phyloP scores from a whole-genome alignment of 2,888 invertebrate genomes.

The Julus scandinavius region DNA sequence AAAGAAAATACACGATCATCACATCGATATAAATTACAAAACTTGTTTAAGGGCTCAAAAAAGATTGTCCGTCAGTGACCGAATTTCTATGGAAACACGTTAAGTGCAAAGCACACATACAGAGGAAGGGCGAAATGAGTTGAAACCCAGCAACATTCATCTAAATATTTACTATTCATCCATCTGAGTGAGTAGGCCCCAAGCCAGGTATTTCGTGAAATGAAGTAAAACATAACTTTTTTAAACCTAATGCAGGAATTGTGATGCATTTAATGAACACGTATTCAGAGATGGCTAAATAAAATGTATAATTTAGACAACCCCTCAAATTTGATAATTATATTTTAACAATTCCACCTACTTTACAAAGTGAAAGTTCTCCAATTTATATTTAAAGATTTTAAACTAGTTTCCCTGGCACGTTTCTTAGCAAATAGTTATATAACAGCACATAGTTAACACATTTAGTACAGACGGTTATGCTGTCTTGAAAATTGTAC shows the following conservation, averaged over 20 bases:
- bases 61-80: constrained; percentile 24
- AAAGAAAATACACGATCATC: constrained; percentile 10
- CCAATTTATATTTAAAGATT: background rate
- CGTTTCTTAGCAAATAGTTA: background rate
- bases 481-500: background rate
- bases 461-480: background rate
- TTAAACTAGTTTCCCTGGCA: background rate
- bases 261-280: background rate
- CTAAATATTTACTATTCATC: background rate
- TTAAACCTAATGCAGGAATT: background rate
- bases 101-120: constrained; percentile 11
- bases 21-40: constrained; percentile 31
- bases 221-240: background rate
- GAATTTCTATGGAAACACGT: background rate
- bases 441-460: background rate
- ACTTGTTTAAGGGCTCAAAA: constrained; percentile 36
- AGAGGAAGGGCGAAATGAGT: background rate
- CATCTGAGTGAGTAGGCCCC: background rate
- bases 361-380: background rate
- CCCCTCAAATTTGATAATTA: background rate
- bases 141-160: background rate
- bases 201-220: background rate
- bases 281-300: background rate
- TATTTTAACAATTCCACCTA: background rate
- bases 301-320: background rate